These are phyloP conservation scores for Paramacrobiotus metropolitanus DNA, from an alignment of 1,140 invertebrate genomes.

Conservation along the genomic window DNA sequence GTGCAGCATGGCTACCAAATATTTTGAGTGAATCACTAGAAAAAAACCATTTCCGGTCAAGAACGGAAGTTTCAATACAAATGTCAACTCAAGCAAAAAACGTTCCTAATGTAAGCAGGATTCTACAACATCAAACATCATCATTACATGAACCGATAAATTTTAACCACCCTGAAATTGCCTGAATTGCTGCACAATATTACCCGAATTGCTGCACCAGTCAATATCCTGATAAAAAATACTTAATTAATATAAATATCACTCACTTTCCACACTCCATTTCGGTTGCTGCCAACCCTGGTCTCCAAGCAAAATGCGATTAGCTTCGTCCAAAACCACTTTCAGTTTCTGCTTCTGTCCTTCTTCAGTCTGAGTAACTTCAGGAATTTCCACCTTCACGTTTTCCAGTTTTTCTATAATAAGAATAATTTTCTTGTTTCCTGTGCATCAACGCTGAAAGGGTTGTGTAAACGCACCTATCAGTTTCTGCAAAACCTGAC, in stretches of 20 bases:
- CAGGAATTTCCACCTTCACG: conserved; percentile 76
- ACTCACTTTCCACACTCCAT: conserved; percentile 71
- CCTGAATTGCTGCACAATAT: no score
- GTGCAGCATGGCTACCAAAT: conserved; percentile 81
- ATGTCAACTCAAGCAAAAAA: no score
- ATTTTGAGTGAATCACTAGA: conserved; percentile 65
- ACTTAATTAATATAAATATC: no score
- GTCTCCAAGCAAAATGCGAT: conserved; percentile 33
- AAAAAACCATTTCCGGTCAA: conserved; percentile 10
- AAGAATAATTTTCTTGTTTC: conserved; percentile 5
- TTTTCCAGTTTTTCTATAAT: conserved; percentile 59
- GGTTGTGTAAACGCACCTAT: conserved; percentile 34
- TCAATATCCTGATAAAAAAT: no score
- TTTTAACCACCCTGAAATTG: neutral
- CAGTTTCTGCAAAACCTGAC: conserved; percentile 87
- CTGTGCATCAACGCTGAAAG: neutral
- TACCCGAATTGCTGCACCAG: no score
- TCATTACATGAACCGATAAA: neutral
- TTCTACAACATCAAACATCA: neutral
- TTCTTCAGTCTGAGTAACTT: conserved; percentile 95
- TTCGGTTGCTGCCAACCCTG: conserved; percentile 34
- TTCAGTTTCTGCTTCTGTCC: conserved; percentile 82
- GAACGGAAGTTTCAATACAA: no score
- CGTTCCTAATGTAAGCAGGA: no score
- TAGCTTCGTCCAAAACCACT: conserved; percentile 60